Base-by-base conservation (phyloP, 1,140 invertebrate genomes). In the Drosophila varians region DNA sequence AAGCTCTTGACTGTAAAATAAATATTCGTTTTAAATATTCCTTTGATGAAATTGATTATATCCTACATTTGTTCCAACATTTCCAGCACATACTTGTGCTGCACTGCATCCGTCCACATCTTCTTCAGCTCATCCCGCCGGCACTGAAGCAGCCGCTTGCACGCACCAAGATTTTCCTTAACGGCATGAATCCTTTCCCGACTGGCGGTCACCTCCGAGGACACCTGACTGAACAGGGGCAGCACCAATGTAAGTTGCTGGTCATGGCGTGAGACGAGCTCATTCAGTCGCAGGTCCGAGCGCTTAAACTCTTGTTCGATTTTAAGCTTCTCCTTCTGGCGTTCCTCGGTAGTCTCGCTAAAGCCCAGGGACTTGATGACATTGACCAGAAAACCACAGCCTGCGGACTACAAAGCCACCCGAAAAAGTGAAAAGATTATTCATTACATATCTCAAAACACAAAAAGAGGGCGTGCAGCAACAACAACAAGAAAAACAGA, bases 261-360 rank as follows among this genome's bases (percentile, higher is more conserved):
- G 89, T 98, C 96, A 92, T 99, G 96, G 21, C 94, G 93, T 19
- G 96, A 95, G 16, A 99, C 96, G 14, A 99, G 92, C 90, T 97
- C 95, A 89, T 98, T 97, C 3, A 99, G 92, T 76, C 94, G 93
- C 69, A 95, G 94, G 92, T 99, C 98, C 92, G 97, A 98, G 84
- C 95, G 94, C 90, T 96, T 96, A 89, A 96, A 99, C 90, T 98
- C 97, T 74, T 96, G 96, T 92, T 99, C 98, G 26, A 99, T 93
- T 91, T 97, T 97, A 0, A 95, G 95, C 86, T 98, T 98, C 92
- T 99, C 98, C 84, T 96, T 95, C 90, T 99, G 98, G 74, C 98
- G 93, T 90, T 99, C 97, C 89, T 98, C 97, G 91, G 97, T 97
- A 25, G 97, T 98, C 92, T 98, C 97, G 92, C 96, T 98, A 26